phyloP scores from a whole-genome alignment of 2,888 invertebrate genomes.

The Acronicta psi region DNA sequence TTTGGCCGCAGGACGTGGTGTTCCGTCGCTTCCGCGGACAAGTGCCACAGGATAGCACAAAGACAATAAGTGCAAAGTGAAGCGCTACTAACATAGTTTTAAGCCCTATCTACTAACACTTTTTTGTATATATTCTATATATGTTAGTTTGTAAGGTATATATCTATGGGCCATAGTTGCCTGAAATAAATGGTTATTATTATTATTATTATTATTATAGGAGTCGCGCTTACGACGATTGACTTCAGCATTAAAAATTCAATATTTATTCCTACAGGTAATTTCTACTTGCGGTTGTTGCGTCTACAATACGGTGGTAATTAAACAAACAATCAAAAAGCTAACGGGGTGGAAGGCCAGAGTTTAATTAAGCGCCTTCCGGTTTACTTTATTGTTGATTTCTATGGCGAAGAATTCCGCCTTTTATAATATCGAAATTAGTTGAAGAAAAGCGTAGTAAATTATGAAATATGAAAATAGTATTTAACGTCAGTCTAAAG shows the following conservation, averaged over 20 bases:
- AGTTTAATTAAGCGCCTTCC: conserved; percentile 31
- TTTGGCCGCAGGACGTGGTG: no score
- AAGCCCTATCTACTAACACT: no score
- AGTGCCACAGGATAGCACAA: no score
- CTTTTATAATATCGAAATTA: neutral
- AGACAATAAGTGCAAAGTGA: no score
- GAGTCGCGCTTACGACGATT: neutral
- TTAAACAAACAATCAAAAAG: conserved; percentile 30
- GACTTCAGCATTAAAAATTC: neutral
- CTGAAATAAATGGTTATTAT: no score
- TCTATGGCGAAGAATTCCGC: conserved; percentile 5
- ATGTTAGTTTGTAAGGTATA: no score
- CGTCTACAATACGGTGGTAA: conserved; percentile 15
- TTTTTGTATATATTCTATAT: no score
- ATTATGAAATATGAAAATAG: neutral
- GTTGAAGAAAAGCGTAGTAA: conserved; percentile 2
- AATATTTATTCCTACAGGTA: conserved; percentile 1
- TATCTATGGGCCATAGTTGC: no score
- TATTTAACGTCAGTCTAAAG: neutral
- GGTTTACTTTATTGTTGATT: conserved; percentile 26
- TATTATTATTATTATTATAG: no score
- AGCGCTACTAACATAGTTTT: no score
- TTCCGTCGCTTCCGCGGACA: no score
- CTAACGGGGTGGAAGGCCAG: conserved; percentile 23
- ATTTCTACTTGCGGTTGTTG: conserved; percentile 4